phyloP scores from a whole-genome alignment of 2,113 vertebrate genomes.

The Anolis carolinensis region DNA sequence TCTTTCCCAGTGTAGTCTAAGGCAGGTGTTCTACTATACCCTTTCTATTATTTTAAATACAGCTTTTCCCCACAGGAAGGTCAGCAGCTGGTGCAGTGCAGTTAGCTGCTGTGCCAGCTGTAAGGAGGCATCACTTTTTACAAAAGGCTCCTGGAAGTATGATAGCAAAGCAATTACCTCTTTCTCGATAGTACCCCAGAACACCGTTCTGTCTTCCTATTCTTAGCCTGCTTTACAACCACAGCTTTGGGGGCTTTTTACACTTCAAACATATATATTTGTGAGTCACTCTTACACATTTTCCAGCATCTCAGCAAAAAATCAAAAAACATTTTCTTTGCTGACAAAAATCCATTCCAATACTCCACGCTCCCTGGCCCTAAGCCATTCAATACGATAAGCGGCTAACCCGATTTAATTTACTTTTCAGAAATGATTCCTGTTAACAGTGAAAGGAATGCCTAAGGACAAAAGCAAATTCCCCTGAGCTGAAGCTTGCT shows the following conservation, averaged over 20 bases:
- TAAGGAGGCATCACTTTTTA: conserved; percentile 4
- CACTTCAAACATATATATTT: background rate
- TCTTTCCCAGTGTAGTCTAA: conserved; percentile 13
- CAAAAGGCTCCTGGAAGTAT: background rate
- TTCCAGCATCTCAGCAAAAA: conserved; percentile 14
- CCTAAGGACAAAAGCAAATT: conserved; percentile 36
- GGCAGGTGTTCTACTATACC: conserved; percentile 4
- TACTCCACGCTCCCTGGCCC: conserved; percentile 37
- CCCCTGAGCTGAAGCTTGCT: conserved; percentile 23
- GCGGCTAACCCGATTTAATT: conserved; percentile 47
- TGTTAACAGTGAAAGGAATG: background rate
- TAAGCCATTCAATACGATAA: conserved; percentile 33
- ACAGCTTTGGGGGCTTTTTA: conserved; percentile 14
- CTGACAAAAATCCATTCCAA: conserved; percentile 22
- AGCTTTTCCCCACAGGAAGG: background rate
- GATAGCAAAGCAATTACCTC: background rate
- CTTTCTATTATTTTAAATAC: conserved; percentile 25
- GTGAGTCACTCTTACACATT: background rate
- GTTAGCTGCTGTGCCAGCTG: conserved; percentile 28
- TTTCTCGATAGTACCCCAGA: background rate
- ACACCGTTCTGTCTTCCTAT: background rate
- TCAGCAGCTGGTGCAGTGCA: conserved; percentile 49
- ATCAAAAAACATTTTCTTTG: conserved; percentile 21
- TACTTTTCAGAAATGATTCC: conserved; percentile 46
- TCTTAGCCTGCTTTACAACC: conserved; percentile 13